These are phyloP conservation scores for Beris chalybata DNA, from an alignment of 2,888 invertebrate genomes.

Conservation along the genomic window DNA sequence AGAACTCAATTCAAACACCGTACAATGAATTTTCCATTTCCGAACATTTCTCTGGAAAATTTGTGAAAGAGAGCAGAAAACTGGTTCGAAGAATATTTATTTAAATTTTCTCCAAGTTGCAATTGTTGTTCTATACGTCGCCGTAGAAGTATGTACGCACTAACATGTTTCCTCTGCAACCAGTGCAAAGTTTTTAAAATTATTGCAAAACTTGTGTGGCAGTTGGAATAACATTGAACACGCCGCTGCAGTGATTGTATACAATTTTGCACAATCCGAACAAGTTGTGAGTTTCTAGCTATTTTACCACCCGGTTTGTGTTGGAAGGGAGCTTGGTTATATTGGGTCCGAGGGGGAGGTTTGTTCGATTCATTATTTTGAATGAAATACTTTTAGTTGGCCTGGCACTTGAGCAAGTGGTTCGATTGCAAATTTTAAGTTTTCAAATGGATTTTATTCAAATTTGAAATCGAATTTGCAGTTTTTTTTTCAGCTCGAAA, in stretches of 20 bases:
- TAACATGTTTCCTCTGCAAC: conserved; percentile 8
- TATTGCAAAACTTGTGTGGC: conserved; percentile 48
- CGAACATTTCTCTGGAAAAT: too few species aligned
- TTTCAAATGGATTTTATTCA: conserved; percentile 20
- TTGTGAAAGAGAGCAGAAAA: conserved; percentile 4
- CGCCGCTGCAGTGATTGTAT: conserved; percentile 28
- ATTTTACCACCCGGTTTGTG: not conserved
- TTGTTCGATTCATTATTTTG: conserved; percentile 16
- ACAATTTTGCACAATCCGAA: not conserved
- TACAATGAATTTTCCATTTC: too few species aligned
- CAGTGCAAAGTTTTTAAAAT: conserved; percentile 38
- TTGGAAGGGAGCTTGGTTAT: not conserved
- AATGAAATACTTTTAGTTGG: conserved; percentile 14
- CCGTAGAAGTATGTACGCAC: conserved; percentile 18
- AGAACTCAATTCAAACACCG: not conserved
- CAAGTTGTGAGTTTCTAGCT: not conserved
- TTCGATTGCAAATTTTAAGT: conserved; percentile 29
- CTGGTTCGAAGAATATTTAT: conserved; percentile 33
- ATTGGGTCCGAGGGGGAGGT: not conserved
- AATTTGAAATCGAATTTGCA: conserved; percentile 29
- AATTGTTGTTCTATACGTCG: conserved; percentile 9
- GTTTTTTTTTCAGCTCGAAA: not conserved
- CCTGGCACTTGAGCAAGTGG: conserved; percentile 3
- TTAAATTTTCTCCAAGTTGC: conserved; percentile 31
- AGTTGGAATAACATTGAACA: conserved; percentile 44